Evolutionary conservation across 64 coral and sea anemone species (phyloP), one percentile per base, ranked within the genome.

Genomic region (Hydrozoanthus tunicans): DNA sequence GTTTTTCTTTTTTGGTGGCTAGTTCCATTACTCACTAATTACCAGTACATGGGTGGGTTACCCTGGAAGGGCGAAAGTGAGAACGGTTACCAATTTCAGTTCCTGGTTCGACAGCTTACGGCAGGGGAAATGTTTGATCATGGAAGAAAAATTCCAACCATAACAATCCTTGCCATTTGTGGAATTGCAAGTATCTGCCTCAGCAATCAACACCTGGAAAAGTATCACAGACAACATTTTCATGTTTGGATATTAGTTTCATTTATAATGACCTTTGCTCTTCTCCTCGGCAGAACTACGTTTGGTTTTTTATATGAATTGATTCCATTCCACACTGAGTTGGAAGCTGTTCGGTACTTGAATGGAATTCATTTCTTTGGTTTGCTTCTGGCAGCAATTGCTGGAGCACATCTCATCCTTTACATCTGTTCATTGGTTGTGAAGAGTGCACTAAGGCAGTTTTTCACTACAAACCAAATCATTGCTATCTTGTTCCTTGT

Each of bases 321-420:
- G 32, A 96, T 96, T 74, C 94, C 94, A 51, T 86, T 96, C 78
- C 92, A 96, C 10, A 53, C 53, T 59, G 92, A 96, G 25, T 58
- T 96, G 23, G 94, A 96, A 63, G 85, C 61, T 54, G 51, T 93
- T 6, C 94, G 94, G 57, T 96, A 96, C 66, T 56, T 96, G 65
- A 96, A 93, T 62, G 92, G 89, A 1, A 4, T 96, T 6, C 92
- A 96, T 89, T 91, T 96, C 64, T 77, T 93, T 64, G 94, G 94
- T n/a, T 86, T 93, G 60, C 23, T 96, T 2, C 51, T 96, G 5
- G 77, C 90, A 15, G 89, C 73, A 6, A 70, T 91, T 27, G 76
- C 83, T 20, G 90, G 57, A 15, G 51, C 89, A 15, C 64, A 80
- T 32, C 14, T 93, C 26, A 43, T 96, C 68, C 51, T 73, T 8